Evolutionary conservation across 2,888 invertebrate genomes (phyloP).

Genomic region (Oscheius sp.): DNA sequence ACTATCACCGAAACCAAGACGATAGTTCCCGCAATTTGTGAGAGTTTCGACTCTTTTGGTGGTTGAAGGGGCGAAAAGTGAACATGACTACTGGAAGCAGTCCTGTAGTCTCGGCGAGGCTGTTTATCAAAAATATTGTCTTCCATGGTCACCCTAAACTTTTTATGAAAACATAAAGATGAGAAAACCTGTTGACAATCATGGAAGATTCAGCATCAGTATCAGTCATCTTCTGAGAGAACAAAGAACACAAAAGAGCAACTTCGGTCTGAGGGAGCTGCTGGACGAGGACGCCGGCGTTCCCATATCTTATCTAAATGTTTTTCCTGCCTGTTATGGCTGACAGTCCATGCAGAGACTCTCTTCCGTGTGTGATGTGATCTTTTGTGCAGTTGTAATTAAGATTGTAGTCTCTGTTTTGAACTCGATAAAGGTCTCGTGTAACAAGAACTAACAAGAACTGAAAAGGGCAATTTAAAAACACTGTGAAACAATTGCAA

Average conservation of each 20-base stretch:
- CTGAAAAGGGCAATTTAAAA: too few relatives aligned
- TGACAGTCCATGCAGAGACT: too few relatives aligned
- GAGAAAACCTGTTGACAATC: slow-evolving; percentile 6
- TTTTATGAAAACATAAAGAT: neutral
- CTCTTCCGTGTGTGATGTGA: too few relatives aligned
- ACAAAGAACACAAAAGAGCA: neutral
- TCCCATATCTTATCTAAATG: slow-evolving; percentile 25
- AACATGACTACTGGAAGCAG: slow-evolving; percentile 6
- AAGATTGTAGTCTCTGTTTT: too few relatives aligned
- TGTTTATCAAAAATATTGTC: slow-evolving; percentile 51
- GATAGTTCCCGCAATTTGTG: slow-evolving; percentile 21
- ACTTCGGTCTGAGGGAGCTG: too few relatives aligned
- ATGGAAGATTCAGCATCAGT: slow-evolving; percentile 25
- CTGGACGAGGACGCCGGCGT: slow-evolving; percentile 11
- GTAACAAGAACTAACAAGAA: too few relatives aligned
- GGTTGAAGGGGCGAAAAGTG: slow-evolving; percentile 23
- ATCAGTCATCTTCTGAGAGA: slow-evolving; percentile 4
- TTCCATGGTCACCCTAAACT: slow-evolving; percentile 49
- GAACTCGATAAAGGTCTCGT: too few relatives aligned
- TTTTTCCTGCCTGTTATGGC: slow-evolving; percentile 18
- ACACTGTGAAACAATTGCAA: too few relatives aligned
- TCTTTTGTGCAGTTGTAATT: too few relatives aligned
- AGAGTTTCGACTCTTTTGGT: slow-evolving; percentile 16
- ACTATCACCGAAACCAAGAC: slow-evolving; percentile 39
- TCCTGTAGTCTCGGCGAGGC: slow-evolving; percentile 40